Evolutionary conservation across 2,888 invertebrate species (phyloP).

Genomic region (Pocota personata): DNA sequence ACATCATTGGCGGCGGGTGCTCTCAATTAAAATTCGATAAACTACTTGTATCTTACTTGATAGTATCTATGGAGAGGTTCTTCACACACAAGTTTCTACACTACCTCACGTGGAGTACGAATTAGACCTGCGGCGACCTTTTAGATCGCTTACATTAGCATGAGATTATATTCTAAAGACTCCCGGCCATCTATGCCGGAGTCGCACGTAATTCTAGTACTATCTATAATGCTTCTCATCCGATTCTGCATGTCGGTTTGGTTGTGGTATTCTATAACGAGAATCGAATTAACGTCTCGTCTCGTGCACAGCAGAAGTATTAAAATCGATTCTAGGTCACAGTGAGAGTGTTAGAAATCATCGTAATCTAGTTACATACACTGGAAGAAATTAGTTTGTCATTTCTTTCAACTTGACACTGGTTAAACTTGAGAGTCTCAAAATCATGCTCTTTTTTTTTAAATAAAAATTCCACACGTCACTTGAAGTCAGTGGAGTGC

Average conservation of each 20-base stretch:
- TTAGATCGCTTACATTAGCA: not conserved
- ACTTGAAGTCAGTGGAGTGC: constrained; percentile 16
- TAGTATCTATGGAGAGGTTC: not conserved
- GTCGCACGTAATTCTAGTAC: constrained; percentile 1
- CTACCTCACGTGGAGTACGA: constrained; percentile 2
- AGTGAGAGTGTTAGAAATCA: constrained; percentile 11
- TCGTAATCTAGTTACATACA: not conserved
- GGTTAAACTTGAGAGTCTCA: not conserved
- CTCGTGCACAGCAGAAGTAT: not conserved
- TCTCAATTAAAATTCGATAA: not conserved
- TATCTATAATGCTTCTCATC: not conserved
- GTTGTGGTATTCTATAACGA: not conserved
- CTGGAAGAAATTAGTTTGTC: not conserved
- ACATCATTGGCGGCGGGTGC: not conserved
- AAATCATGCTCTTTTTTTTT: not conserved
- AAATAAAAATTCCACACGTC: not conserved
- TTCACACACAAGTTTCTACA: not conserved
- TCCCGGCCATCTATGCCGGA: not conserved
- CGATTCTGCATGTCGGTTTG: not conserved
- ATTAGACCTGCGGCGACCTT: constrained; percentile 9
- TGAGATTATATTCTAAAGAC: constrained; percentile 14
- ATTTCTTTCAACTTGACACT: not conserved
- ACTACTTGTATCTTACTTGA: not conserved
- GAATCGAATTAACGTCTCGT: not conserved
- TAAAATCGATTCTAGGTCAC: constrained; percentile 3